phyloP scores from a whole-genome alignment of 1,140 invertebrate genomes.

The Thereuonema tuberculata region DNA sequence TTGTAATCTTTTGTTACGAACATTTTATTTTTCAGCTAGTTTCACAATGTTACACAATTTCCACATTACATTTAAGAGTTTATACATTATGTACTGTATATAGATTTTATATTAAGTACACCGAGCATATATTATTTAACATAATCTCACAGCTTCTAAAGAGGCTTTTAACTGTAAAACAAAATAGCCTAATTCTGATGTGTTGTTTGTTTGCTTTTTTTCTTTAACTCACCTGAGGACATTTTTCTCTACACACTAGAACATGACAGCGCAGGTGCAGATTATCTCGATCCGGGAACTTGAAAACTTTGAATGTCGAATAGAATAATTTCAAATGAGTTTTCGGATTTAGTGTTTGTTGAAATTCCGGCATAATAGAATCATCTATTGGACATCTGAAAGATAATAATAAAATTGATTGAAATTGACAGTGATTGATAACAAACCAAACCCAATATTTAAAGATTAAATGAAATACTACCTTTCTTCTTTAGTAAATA shows the following conservation, averaged over 20 bases:
- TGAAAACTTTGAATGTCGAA: constrained; percentile 57
- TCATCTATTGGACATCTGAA: constrained; percentile 48
- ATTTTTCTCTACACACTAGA: constrained; percentile 48
- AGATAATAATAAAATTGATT: background rate
- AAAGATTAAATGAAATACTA: background rate
- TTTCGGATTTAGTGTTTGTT: constrained; percentile 9
- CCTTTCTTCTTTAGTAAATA: background rate
- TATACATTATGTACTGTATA: too few relatives aligned
- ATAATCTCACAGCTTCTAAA: background rate
- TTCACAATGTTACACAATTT: background rate
- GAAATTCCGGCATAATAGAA: constrained; percentile 41
- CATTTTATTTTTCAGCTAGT: too few relatives aligned
- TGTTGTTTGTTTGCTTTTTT: background rate
- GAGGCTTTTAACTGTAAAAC: background rate
- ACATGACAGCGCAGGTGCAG: constrained; percentile 49
- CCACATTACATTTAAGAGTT: background rate
- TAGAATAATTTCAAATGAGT: constrained; percentile 22
- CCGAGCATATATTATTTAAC: background rate
- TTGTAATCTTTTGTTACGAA: too few relatives aligned
- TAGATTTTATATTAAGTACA: too few relatives aligned
- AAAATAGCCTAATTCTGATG: background rate
- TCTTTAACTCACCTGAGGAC: constrained; percentile 34
- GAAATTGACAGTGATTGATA: background rate
- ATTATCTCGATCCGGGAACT: constrained; percentile 57
- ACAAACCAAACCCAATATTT: background rate